Evolutionary conservation across 1,140 invertebrate species (phyloP).

Genomic region (Metopolophium dirhodum): DNA sequence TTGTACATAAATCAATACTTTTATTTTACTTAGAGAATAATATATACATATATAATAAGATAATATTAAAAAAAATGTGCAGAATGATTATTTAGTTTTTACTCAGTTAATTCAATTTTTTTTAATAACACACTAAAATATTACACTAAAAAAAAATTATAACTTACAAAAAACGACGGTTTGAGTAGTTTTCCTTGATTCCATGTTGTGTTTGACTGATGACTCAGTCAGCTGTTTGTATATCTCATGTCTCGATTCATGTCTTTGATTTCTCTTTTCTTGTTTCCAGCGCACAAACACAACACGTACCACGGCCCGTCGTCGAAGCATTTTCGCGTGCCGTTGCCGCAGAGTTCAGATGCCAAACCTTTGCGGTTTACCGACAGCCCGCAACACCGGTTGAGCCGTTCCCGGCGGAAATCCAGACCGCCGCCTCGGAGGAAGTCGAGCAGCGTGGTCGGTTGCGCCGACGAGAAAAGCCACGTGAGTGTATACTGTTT

Average conservation of each 20-base stretch:
- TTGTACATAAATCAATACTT: not conserved
- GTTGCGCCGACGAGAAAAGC: not conserved
- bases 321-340: conserved; percentile 72
- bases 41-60: too few relatives aligned
- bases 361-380: conserved; percentile 75
- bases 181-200: too few relatives aligned
- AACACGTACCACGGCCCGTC: conserved; percentile 89
- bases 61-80: not conserved
- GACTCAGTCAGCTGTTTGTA: too few relatives aligned
- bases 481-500: not conserved
- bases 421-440: not conserved
- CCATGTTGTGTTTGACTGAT: too few relatives aligned
- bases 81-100: too few relatives aligned
- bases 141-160: too few relatives aligned
- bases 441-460: not conserved
- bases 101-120: too few relatives aligned
- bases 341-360: conserved; percentile 64
- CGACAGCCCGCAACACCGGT: conserved; percentile 77
- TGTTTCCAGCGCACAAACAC: conserved; percentile 71
- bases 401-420: conserved; percentile 57
- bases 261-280: not conserved
- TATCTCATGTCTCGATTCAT: too few relatives aligned
- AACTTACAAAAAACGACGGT: too few relatives aligned
- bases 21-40: not conserved
- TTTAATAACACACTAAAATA: too few relatives aligned